These are phyloP conservation scores for Brachystomella parvula DNA, from an alignment of 1,140 invertebrate genomes.

Conservation along the genomic window DNA sequence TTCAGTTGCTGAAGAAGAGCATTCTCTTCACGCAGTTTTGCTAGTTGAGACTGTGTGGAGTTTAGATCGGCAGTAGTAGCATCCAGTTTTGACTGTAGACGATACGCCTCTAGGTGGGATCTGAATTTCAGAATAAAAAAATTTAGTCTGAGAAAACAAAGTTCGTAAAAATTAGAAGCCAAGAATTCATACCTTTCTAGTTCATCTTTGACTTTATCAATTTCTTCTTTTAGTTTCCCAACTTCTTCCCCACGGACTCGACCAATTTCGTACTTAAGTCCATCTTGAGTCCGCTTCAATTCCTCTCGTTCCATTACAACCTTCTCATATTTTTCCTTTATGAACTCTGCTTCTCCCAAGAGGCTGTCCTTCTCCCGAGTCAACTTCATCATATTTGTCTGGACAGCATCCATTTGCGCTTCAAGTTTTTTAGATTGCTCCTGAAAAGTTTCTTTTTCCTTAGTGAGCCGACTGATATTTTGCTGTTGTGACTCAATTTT, in stretches of 20 bases:
- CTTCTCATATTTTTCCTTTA: slow-evolving; percentile 30
- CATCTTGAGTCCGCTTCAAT: slow-evolving; percentile 80
- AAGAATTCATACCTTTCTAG: slow-evolving; percentile 63
- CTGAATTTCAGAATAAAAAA: slow-evolving; percentile 58
- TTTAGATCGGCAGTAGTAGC: slow-evolving; percentile 75
- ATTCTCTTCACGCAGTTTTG: slow-evolving; percentile 74
- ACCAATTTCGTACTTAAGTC: slow-evolving; percentile 74
- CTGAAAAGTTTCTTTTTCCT: slow-evolving; percentile 62
- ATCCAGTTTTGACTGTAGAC: slow-evolving; percentile 77
- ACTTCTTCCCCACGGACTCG: slow-evolving; percentile 73
- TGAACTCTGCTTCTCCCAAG: slow-evolving; percentile 17
- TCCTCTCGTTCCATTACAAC: slow-evolving; percentile 73
- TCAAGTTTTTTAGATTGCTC: slow-evolving; percentile 58
- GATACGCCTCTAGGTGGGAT: slow-evolving; percentile 54
- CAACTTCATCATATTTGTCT: slow-evolving; percentile 1
- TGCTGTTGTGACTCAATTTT: slow-evolving; percentile 44
- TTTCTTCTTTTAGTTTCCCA: slow-evolving; percentile 73
- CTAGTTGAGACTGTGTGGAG: slow-evolving; percentile 65
- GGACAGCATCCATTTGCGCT: slow-evolving; percentile 13
- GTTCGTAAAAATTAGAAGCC: slow-evolving; percentile 1
- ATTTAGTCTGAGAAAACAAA: background rate
- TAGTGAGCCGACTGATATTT: slow-evolving; percentile 67
- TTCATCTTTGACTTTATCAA: slow-evolving; percentile 85
- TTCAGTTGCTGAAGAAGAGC: slow-evolving; percentile 79
- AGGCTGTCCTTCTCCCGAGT: slow-evolving; percentile 21